phyloP scores from a whole-genome alignment of 2,888 invertebrate genomes.

The Melinaea marsaeus region DNA sequence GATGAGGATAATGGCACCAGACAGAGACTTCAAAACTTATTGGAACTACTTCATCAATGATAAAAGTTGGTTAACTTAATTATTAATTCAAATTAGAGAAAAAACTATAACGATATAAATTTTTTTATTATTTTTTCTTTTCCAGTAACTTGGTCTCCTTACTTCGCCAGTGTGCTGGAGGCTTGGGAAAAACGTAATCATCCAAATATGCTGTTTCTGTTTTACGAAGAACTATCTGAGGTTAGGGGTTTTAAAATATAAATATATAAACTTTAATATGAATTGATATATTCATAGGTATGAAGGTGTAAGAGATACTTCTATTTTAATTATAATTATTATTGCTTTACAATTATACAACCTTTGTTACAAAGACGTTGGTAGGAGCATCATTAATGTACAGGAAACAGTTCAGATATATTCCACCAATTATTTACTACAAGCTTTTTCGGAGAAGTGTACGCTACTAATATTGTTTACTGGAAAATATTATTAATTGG shows the following conservation, averaged over 20 bases:
- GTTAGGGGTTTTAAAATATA: slow-evolving; percentile 46
- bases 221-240: slow-evolving; percentile 87
- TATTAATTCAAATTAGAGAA: not conserved
- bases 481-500: too few species aligned
- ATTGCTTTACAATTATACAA: too few species aligned
- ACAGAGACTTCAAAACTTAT: slow-evolving; percentile 75
- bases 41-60: slow-evolving; percentile 80
- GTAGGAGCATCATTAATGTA: too few species aligned
- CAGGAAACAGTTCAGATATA: too few species aligned
- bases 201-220: slow-evolving; percentile 84
- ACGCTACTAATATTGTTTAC: too few species aligned
- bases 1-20: slow-evolving; percentile 71
- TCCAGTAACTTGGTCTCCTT: slow-evolving; percentile 66
- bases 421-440: too few species aligned
- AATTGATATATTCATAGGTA: too few species aligned
- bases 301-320: too few species aligned
- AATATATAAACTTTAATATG: not conserved
- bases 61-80: slow-evolving; percentile 70
- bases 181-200: slow-evolving; percentile 80
- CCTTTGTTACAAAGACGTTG: too few species aligned
- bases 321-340: too few species aligned
- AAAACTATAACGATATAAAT: not conserved
- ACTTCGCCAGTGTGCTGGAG: slow-evolving; percentile 85
- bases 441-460: too few species aligned
- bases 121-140: not conserved